Percentiles rank a stretch among this genome's conserved stretches.
phyloP scores from a whole-genome alignment of 2,113 vertebrate species.

The Prinia subflava region DNA sequence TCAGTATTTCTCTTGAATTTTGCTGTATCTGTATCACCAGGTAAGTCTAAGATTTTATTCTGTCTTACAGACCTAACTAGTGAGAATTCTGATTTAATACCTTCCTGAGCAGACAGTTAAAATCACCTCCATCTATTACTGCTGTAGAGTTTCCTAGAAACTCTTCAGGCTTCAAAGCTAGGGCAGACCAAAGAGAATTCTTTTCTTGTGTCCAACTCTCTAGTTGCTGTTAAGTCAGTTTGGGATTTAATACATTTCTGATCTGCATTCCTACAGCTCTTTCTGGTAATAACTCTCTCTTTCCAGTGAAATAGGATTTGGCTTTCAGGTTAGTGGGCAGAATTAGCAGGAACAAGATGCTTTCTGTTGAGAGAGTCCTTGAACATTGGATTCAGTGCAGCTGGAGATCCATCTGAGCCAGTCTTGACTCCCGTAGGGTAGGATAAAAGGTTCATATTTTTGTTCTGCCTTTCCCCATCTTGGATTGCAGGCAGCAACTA shows the following conservation, averaged over 20 bases:
- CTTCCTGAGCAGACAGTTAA: background rate
- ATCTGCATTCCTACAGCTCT: background rate
- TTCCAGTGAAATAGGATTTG: background rate
- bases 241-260: background rate
- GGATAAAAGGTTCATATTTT: background rate
- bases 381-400: background rate
- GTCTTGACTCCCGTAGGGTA: background rate
- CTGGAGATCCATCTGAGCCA: background rate
- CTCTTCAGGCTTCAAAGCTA: background rate
- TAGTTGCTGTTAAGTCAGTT: background rate
- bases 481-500: background rate
- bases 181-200: background rate
- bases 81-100: background rate
- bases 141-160: background rate
- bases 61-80: background rate
- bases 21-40: rapidly evolving
- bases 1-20: background rate
- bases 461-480: background rate
- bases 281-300: background rate
- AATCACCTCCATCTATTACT: background rate
- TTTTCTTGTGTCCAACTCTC: background rate
- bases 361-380: background rate
- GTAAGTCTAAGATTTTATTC: background rate
- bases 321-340: background rate
- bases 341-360: background rate